These are phyloP conservation scores for Teleogryllus oceanicus DNA, from an alignment of 2,888 invertebrate species.

Conservation along the genomic window DNA sequence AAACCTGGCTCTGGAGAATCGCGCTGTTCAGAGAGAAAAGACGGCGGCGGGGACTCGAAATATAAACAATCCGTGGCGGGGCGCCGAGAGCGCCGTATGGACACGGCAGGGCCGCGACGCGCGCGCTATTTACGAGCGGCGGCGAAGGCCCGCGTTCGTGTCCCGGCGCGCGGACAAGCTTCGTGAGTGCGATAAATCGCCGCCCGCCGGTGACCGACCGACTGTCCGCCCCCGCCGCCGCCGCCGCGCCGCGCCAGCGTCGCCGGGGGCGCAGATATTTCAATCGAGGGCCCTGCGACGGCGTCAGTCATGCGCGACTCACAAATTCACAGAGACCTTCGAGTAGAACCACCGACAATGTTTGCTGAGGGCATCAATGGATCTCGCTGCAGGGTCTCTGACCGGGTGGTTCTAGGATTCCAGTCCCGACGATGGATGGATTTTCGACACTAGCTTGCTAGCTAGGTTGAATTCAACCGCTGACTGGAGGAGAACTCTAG, in stretches of 20 bases:
- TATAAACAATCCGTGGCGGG: too few relatives aligned
- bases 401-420: too few relatives aligned
- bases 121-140: neutral
- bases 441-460: too few relatives aligned
- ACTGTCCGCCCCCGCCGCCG: too few relatives aligned
- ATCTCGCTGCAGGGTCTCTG: neutral
- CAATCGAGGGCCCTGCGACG: neutral
- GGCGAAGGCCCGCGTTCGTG: neutral
- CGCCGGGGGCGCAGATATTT: neutral
- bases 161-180: conserved; percentile 3
- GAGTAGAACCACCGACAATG: neutral
- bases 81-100: too few relatives aligned
- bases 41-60: too few relatives aligned
- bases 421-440: too few relatives aligned
- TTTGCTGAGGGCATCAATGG: neutral
- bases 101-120: neutral
- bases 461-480: too few relatives aligned
- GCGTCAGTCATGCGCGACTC: neutral
- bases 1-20: too few relatives aligned
- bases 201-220: too few relatives aligned
- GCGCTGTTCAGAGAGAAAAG: too few relatives aligned
- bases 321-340: neutral
- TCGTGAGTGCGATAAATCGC: neutral
- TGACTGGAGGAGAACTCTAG: too few relatives aligned
- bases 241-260: neutral